Base-by-base conservation (phyloP, 2,113 vertebrate species). In the Petrocephalus zakoni region DNA sequence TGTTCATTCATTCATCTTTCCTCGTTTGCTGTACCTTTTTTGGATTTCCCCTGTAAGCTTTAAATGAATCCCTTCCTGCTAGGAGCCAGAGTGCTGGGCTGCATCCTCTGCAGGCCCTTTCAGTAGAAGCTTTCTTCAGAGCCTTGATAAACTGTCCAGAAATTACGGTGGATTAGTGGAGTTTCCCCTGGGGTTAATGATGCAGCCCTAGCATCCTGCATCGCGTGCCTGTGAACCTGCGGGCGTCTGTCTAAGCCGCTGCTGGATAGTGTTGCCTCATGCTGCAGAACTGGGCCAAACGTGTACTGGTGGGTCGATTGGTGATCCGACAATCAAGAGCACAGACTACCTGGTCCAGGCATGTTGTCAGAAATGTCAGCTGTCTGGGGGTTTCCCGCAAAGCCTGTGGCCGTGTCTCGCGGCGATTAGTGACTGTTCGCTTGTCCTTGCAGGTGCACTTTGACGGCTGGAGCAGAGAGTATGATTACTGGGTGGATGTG, bases 401-500 rank as follows among this genome's bases (percentile, higher is more conserved):
- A n/a, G 22, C 8, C 58, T 4, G 58, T 25, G 58, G n/a, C 7
- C 9, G 0, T 2, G 9, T 68, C 61, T 5, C 25, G 47, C 0
- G 61, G n/a, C 29, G n/a, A 9, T 68, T 64, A 25, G 61, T 64
- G 61, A 64, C 4, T 25, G 10, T 22, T 7, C 64, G 5, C 4
- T 42, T 4, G 0, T 84, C 56, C 25, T 82, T 83, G 11, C 55
- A 98, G 97, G 92, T 98, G 42, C 96, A 97, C 92, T 98, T 98
- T 90, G 97, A 98, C 90, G 96, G 96, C 29, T 98, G 97, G 97
- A 97, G 93, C 91, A 90, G 29, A 72, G 95, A 95, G 42, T 98
- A 97, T 0, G 96, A 98, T 92, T 97, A 96, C 92, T 98, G 97
- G 97, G 92, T 97, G 42, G 97, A 98, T 91, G 96, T 96, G 0